These are phyloP conservation scores for Synodontis membranacea DNA, from an alignment of 2,113 vertebrate genomes.

Conservation along the genomic window DNA sequence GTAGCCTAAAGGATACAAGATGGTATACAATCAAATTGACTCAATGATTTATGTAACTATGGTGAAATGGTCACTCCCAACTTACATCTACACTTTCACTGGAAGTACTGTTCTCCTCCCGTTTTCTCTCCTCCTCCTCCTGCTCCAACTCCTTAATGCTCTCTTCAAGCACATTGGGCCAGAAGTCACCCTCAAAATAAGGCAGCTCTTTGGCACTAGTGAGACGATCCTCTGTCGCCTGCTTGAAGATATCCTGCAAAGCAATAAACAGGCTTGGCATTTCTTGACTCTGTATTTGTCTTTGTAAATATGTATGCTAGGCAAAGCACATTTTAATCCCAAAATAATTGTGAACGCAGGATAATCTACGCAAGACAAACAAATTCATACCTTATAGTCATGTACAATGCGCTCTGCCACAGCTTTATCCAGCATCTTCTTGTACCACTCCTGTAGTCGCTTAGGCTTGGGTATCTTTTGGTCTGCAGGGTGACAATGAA, in stretches of 20 bases:
- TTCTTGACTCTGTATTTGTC: neutral
- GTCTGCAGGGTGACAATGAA: constrained; percentile 95
- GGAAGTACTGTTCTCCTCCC: constrained; percentile 95
- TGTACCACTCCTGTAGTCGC: constrained; percentile 97
- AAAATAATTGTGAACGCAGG: neutral
- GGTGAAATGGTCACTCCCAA: neutral
- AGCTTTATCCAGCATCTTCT: constrained; percentile 99
- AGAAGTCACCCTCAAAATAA: constrained; percentile 98
- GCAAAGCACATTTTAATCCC: neutral
- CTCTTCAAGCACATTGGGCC: constrained; percentile 98
- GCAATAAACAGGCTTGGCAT: neutral
- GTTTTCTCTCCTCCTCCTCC: constrained; percentile 95
- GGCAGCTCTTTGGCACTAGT: constrained; percentile 97
- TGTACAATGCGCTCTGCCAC: constrained; percentile 93
- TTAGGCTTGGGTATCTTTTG: constrained; percentile 99
- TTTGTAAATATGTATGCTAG: neutral
- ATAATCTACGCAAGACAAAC: neutral
- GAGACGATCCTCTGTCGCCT: constrained; percentile 95
- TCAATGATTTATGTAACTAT: neutral
- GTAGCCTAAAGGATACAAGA: constrained; percentile 75
- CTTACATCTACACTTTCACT: constrained; percentile 97
- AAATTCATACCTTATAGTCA: constrained; percentile 87
- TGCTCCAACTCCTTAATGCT: constrained; percentile 98
- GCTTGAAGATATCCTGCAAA: constrained; percentile 93
- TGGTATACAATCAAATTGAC: neutral